Conservation (phyloP, 2,888 invertebrate species). For the Diaperis boleti region DNA sequence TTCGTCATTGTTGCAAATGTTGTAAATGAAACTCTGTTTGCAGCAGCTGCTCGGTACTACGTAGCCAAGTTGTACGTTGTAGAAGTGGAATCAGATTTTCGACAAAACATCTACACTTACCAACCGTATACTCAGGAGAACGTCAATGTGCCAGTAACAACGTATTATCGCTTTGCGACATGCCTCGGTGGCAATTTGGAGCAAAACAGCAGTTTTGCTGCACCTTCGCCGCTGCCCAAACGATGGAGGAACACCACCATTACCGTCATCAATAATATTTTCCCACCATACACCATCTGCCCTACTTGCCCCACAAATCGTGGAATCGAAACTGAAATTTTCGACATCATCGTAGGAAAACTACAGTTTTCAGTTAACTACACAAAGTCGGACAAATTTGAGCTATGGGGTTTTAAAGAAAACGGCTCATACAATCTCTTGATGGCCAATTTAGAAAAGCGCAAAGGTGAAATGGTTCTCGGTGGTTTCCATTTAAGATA, state of each 20-base stretch:
- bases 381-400: neutral
- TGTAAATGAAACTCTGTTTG: neutral
- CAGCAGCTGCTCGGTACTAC: slow-evolving; percentile 7
- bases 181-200: neutral
- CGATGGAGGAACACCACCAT: slow-evolving; percentile 18
- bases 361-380: neutral
- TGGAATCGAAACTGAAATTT: slow-evolving; percentile 25
- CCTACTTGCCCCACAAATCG: neutral
- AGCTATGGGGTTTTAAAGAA: slow-evolving; percentile 16
- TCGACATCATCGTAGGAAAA: slow-evolving; percentile 10
- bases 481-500: slow-evolving; percentile 38
- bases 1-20: neutral
- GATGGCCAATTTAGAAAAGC: neutral
- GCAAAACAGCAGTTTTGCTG: neutral
- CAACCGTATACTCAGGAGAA: slow-evolving; percentile 1
- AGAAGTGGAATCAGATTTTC: neutral
- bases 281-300: slow-evolving; percentile 20
- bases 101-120: slow-evolving; percentile 4
- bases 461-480: slow-evolving; percentile 35
- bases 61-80: slow-evolving; percentile 7
- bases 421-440: slow-evolving; percentile 10
- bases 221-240: no score
- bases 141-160: neutral
- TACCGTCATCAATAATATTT: slow-evolving; percentile 3
- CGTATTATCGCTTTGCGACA: neutral